Evolutionary conservation across 2,797 vertebrate genomes (phyloP).

Genomic region (Tragopan temminckii): DNA sequence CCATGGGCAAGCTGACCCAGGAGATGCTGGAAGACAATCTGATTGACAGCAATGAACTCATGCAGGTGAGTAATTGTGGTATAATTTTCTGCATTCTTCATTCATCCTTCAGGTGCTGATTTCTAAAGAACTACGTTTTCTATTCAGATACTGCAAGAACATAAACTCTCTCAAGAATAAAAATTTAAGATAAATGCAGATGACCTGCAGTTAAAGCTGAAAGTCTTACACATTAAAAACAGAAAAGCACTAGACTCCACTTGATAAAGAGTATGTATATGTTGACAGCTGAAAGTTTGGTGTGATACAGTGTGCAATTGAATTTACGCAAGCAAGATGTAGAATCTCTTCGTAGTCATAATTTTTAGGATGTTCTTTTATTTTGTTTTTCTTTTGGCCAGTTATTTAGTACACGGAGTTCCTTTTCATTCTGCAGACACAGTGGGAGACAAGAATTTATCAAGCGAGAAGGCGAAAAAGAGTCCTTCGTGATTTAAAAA

Average conservation of each 20-base stretch:
- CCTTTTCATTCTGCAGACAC: background rate
- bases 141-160: background rate
- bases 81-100: background rate
- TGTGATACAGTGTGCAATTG: background rate
- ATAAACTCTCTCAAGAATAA: background rate
- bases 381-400: background rate
- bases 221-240: background rate
- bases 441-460: background rate
- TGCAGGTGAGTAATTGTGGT: constrained; percentile 88
- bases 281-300: background rate
- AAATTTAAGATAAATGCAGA: background rate
- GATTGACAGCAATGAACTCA: constrained; percentile 92
- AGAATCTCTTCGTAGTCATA: background rate
- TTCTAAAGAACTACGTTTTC: background rate
- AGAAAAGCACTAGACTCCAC: background rate
- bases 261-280: background rate
- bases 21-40: constrained; percentile 96
- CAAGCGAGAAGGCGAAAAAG: background rate
- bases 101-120: background rate
- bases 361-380: background rate
- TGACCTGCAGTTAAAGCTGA: background rate
- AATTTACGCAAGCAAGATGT: background rate
- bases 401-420: background rate
- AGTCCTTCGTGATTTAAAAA: background rate
- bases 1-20: constrained; percentile 95